phyloP scores from a whole-genome alignment of 1,140 invertebrate genomes.

The Semibalanus balanoides region DNA sequence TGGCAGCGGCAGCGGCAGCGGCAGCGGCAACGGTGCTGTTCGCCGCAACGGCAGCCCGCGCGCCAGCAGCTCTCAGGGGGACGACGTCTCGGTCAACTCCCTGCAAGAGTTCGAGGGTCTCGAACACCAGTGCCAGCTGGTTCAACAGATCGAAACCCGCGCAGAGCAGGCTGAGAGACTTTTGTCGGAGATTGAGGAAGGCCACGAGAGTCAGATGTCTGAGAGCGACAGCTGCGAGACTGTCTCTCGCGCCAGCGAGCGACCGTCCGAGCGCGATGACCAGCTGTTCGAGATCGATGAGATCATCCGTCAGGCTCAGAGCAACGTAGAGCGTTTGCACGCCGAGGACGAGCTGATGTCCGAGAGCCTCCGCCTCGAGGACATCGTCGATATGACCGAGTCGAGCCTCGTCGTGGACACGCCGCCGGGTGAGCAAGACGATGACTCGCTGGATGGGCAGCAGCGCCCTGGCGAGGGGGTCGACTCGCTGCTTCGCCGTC shows the following conservation, averaged over 20 bases:
- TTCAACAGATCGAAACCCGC: slow-evolving; percentile 59
- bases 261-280: slow-evolving; percentile 43
- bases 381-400: slow-evolving; percentile 17
- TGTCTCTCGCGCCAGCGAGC: slow-evolving; percentile 36
- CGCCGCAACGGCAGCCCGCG: slow-evolving; percentile 9
- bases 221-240: slow-evolving; percentile 52
- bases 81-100: slow-evolving; percentile 81
- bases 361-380: slow-evolving; percentile 19
- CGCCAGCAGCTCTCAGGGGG: slow-evolving; percentile 44
- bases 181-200: slow-evolving; percentile 53
- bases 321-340: slow-evolving; percentile 37
- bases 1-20: slow-evolving; percentile 31
- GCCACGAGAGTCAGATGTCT: slow-evolving; percentile 45
- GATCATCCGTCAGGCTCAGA: slow-evolving; percentile 52
- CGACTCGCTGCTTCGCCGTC: slow-evolving; percentile 15
- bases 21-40: slow-evolving; percentile 8
- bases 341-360: slow-evolving; percentile 10
- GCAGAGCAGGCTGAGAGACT: slow-evolving; percentile 68
- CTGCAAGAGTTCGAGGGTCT: slow-evolving; percentile 87
- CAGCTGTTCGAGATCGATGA: slow-evolving; percentile 58
- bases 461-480: neutral
- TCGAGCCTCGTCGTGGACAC: slow-evolving; percentile 19
- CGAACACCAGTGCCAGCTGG: slow-evolving; percentile 71
- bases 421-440: slow-evolving; percentile 18
- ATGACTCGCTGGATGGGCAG: neutral